Conservation (phyloP, 2,113 vertebrate species). For the Gulo gulo region DNA sequence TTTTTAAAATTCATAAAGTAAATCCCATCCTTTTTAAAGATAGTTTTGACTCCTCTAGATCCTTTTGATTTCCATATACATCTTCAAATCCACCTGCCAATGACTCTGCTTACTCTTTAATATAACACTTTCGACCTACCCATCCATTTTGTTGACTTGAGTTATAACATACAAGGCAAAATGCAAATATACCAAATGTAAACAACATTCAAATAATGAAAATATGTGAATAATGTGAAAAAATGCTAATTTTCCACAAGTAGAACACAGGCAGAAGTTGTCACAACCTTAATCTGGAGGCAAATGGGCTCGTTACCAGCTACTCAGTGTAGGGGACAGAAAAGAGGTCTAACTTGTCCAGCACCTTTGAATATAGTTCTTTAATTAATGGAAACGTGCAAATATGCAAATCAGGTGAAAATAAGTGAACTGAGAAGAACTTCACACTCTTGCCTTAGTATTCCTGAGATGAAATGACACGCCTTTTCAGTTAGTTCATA, state of each 20-base stretch:
- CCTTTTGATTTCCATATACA: neutral
- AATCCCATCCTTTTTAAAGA: neutral
- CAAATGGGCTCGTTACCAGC: neutral
- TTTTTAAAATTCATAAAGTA: conserved; percentile 15
- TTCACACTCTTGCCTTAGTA: neutral
- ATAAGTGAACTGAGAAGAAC: neutral
- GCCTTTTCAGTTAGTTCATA: neutral
- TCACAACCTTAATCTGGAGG: neutral
- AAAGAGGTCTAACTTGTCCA: neutral
- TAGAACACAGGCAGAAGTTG: neutral
- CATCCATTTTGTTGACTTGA: neutral
- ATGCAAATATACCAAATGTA: neutral
- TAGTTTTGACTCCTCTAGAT: neutral
- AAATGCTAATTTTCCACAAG: neutral
- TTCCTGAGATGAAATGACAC: neutral
- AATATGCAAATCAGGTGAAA: neutral
- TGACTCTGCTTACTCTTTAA: neutral
- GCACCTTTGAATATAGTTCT: neutral
- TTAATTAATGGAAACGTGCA: neutral
- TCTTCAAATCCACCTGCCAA: neutral
- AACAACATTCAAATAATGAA: neutral
- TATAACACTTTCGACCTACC: neutral
- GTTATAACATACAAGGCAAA: neutral
- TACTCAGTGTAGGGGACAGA: neutral
- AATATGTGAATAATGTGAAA: neutral